Percentiles rank a stretch among this genome's conserved stretches.
Evolutionary conservation across 2,113 vertebrate species (phyloP).

Genomic region (Microtus ochrogaster): DNA sequence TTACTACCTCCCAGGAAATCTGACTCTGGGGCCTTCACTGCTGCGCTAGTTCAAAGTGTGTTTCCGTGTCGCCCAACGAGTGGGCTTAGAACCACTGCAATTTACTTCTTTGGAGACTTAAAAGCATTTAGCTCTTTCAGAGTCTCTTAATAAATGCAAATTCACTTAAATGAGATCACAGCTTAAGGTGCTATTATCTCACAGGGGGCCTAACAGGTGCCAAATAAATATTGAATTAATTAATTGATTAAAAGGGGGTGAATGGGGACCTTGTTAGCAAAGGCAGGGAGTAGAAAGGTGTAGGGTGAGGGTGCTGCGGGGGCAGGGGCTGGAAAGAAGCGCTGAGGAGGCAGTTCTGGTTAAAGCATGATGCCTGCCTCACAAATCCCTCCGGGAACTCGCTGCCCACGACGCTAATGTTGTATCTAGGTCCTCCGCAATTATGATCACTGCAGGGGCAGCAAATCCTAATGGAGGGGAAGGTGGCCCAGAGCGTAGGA

Average conservation of each 20-base stretch:
- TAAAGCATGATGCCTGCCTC: background rate
- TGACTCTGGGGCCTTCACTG: background rate
- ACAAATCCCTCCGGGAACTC: background rate
- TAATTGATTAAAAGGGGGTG: conserved; percentile 63
- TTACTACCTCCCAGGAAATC: background rate
- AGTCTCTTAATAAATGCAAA: conserved; percentile 66
- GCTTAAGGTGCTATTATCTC: conserved; percentile 64
- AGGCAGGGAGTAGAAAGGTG: background rate
- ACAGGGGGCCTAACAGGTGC: conserved; percentile 48
- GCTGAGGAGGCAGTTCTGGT: background rate
- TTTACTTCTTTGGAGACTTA: conserved; percentile 23
- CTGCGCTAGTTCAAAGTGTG: background rate
- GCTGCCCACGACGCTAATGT: background rate
- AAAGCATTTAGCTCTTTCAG: conserved; percentile 7
- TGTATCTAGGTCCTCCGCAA: background rate
- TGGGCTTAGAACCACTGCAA: background rate
- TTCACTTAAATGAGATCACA: conserved; percentile 68
- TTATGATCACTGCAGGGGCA: background rate
- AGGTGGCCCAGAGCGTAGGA: background rate
- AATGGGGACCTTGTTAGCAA: conserved; percentile 35
- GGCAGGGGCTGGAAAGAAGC: background rate
- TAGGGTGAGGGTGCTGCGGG: background rate
- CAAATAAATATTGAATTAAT: conserved; percentile 72
- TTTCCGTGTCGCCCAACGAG: background rate
- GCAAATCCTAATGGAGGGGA: conserved; percentile 2